Evolutionary conservation across 1,140 invertebrate species (phyloP).

Genomic region (Panonychus citri): DNA sequence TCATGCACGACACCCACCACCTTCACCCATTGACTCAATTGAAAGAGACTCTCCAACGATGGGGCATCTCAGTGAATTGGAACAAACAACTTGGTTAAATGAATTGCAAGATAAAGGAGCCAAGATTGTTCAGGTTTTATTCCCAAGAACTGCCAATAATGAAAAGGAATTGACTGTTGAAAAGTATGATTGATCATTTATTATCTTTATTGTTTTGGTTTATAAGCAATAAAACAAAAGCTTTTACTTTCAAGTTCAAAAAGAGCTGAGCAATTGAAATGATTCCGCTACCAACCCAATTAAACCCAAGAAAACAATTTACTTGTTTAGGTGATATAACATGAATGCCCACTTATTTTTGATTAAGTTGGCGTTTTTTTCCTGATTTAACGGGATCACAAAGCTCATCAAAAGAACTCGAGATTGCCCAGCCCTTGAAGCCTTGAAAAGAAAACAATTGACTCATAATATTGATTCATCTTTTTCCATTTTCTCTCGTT

Average conservation of each 20-base stretch:
- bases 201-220: not conserved
- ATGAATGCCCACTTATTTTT: no score
- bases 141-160: slow-evolving; percentile 87
- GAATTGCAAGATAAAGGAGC: slow-evolving; percentile 29
- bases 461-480: no score
- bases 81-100: slow-evolving; percentile 18
- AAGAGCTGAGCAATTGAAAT: not conserved
- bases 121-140: slow-evolving; percentile 74
- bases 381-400: no score
- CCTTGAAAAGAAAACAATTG: no score
- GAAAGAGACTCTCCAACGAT: slow-evolving; percentile 28
- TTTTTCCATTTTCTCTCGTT: no score
- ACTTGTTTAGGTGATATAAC: no score
- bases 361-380: no score
- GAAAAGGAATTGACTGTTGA: slow-evolving; percentile 89
- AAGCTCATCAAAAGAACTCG: no score
- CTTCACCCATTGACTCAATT: slow-evolving; percentile 33
- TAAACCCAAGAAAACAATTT: no score
- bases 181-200: slow-evolving; percentile 25
- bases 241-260: not conserved
- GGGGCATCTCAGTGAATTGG: slow-evolving; percentile 3
- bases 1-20: not conserved
- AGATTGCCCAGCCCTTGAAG: no score
- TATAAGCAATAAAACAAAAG: not conserved
- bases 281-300: no score